phyloP scores from a whole-genome alignment of 2,113 vertebrate species.

The Misgurnus anguillicaudatus region DNA sequence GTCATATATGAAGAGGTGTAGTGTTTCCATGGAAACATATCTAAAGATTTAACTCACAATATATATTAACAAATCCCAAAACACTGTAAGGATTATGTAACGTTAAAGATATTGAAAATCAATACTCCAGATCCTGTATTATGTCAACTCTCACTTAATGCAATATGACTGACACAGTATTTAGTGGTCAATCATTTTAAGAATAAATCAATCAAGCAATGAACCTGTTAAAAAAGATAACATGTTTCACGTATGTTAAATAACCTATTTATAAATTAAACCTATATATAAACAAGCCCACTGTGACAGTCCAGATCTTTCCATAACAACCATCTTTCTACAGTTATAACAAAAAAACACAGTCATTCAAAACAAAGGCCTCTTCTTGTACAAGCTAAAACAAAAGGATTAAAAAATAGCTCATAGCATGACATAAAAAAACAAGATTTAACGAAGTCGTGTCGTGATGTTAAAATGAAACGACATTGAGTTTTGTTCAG shows the following conservation, averaged over 20 bases:
- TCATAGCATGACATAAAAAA: too few species aligned
- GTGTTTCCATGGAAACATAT: background rate
- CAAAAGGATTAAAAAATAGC: background rate
- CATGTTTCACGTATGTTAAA: background rate
- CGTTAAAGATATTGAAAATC: background rate
- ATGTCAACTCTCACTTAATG: background rate
- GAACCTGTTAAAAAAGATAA: background rate
- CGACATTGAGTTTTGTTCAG: background rate
- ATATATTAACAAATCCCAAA: background rate
- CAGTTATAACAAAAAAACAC: background rate
- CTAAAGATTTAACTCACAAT: background rate
- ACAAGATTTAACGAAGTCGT: background rate
- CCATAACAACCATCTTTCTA: background rate
- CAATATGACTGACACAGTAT: background rate
- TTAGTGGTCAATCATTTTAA: background rate
- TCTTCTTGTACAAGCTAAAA: background rate
- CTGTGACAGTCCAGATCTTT: background rate
- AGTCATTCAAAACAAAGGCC: slow-evolving; percentile 22
- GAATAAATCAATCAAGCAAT: background rate
- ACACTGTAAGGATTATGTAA: background rate
- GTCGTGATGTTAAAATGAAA: background rate
- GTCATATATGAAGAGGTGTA: background rate
- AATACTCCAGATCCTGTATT: background rate
- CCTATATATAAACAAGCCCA: background rate
- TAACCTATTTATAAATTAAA: background rate